A percentile compares a stretch with the other conserved stretches of the same genome.
These are phyloP conservation scores for Heliornis fulica DNA, from an alignment of 2,113 vertebrate species.

Conservation along the genomic window DNA sequence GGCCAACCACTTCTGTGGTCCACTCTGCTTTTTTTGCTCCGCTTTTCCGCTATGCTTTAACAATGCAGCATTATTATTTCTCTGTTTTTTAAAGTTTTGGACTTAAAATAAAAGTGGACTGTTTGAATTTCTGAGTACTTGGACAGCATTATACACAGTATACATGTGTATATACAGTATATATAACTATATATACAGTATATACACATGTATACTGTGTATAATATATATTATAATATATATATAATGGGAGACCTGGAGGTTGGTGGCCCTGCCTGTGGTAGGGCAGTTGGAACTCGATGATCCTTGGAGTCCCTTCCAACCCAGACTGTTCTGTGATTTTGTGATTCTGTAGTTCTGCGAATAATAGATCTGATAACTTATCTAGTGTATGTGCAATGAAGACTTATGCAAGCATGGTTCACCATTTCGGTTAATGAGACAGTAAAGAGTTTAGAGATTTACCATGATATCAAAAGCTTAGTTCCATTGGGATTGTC, in stretches of 20 bases:
- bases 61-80: background rate
- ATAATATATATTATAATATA: no score
- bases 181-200: no score
- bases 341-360: no score
- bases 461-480: background rate
- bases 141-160: background rate
- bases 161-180: no score
- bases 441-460: background rate
- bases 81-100: background rate
- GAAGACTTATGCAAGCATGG: background rate
- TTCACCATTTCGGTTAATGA: background rate
- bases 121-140: background rate
- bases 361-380: background rate
- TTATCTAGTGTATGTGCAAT: background rate
- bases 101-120: background rate
- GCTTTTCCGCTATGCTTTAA: background rate
- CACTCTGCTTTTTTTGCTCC: background rate
- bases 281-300: no score
- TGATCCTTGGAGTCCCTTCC: no score
- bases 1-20: background rate
- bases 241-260: no score
- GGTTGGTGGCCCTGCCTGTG: no score
- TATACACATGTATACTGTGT: no score
- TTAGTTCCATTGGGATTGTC: background rate
- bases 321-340: no score